These are phyloP conservation scores for Heliconius aoede DNA, from an alignment of 2,888 invertebrate genomes.

Conservation along the genomic window DNA sequence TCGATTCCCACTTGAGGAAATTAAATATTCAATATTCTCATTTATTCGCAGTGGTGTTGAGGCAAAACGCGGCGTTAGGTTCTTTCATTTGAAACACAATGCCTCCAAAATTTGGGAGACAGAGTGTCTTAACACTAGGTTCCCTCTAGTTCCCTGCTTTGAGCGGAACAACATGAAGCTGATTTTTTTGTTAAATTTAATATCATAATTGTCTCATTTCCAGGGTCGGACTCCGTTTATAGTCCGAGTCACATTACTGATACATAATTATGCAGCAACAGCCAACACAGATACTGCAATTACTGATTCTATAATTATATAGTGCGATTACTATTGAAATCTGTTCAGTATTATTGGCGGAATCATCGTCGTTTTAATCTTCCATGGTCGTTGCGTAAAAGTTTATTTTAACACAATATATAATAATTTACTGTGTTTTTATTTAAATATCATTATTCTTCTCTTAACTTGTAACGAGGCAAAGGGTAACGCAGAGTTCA, in stretches of 20 bases:
- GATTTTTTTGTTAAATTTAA: not conserved
- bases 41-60: too few species aligned
- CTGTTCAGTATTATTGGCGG: not conserved
- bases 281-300: constrained; percentile 2
- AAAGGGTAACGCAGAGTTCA: too few species aligned
- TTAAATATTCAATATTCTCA: too few species aligned
- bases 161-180: too few species aligned
- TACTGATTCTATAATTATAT: constrained; percentile 25
- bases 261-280: constrained; percentile 19
- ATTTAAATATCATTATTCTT: not conserved
- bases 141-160: too few species aligned
- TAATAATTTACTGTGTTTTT: not conserved
- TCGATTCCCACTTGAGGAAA: too few species aligned
- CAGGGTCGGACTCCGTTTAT: constrained; percentile 9
- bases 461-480: too few species aligned
- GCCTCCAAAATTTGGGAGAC: too few species aligned
- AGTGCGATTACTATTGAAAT: constrained; percentile 12
- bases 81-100: too few species aligned
- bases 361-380: constrained; percentile 10
- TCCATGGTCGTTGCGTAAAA: not conserved
- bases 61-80: too few species aligned
- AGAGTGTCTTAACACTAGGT: too few species aligned
- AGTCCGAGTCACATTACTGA: constrained; percentile 28
- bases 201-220: constrained; percentile 24
- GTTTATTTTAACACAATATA: not conserved